Evolutionary conservation across 2,113 vertebrate species (phyloP), one percentile per base, ranked within the genome.

Genomic region (Callipepla squamata): DNA sequence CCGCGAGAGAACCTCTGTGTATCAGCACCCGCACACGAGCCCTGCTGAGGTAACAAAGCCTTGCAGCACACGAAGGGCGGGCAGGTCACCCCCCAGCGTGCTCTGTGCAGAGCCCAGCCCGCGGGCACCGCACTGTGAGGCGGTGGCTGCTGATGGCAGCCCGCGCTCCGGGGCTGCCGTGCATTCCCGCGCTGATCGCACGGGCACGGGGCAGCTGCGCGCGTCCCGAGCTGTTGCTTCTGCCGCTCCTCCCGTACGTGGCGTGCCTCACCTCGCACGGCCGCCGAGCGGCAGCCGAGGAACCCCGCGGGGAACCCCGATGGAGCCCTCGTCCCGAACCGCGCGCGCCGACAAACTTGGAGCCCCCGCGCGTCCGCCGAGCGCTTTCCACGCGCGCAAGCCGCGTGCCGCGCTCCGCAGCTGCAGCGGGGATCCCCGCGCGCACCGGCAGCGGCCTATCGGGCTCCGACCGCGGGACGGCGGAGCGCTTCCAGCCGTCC

Each of bases 291-390:
- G 5, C 10, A 12, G 30, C 4, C 22, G 57, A 34, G 18, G 51
- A 74, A 58, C 48, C 47, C 22, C 45, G 18, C 23, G 4, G 7
- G 7, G 70, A 61, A 47, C 7, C 1, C 30, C 42, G 14, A 26
- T 8, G 10, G 80, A 28, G n/a, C 22, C 9, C 32, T 57, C 30
- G 28, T 25, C 51, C 30, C 26, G 42, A 83, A 57, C 69, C 50
- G 50, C 67, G 10, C 25, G 13, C 2, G 4, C 7, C 32, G 67
- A 42, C 21, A 66, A 73, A 67, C 38, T 61, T 11, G 17, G 30
- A 67, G 76, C 30, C 26, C 38, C 40, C 0, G 0, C 5, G 1
- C 0, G 12, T 44, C 77, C 3, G 1, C 0, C 1, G 4, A 15
- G 21, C 6, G 1, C 4, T 70, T 7, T 47, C 53, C 78, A 11